Evolutionary conservation across 2,888 invertebrate genomes (phyloP).

Genomic region (Lissonota sp.): DNA sequence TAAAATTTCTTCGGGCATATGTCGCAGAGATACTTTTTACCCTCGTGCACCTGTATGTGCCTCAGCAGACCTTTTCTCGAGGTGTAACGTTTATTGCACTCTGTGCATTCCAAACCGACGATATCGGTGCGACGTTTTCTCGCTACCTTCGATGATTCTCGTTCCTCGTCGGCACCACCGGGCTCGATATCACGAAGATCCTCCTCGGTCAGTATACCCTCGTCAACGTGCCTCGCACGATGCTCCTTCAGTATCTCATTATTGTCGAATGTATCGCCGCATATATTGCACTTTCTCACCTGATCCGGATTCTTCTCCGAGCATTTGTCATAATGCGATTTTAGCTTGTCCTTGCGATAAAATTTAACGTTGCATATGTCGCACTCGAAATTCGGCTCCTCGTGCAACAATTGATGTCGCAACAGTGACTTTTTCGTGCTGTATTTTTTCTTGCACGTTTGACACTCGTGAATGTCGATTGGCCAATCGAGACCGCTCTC

Average conservation of each 20-base stretch:
- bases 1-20: slow-evolving; percentile 83
- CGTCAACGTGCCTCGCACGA: slow-evolving; percentile 80
- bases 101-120: slow-evolving; percentile 81
- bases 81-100: slow-evolving; percentile 82
- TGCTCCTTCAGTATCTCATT: slow-evolving; percentile 80
- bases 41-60: slow-evolving; percentile 81
- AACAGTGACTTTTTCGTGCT: slow-evolving; percentile 82
- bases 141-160: slow-evolving; percentile 75
- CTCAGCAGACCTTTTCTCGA: slow-evolving; percentile 81
- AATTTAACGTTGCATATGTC: slow-evolving; percentile 82
- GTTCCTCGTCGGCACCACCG: slow-evolving; percentile 74
- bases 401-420: slow-evolving; percentile 81
- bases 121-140: slow-evolving; percentile 81
- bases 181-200: slow-evolving; percentile 81
- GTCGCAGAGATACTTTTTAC: slow-evolving; percentile 82
- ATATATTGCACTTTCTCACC: slow-evolving; percentile 82
- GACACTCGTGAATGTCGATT: slow-evolving; percentile 81
- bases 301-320: slow-evolving; percentile 82
- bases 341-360: slow-evolving; percentile 81
- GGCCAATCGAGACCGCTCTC: slow-evolving; percentile 81
- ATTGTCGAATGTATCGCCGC: slow-evolving; percentile 81
- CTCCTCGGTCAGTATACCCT: slow-evolving; percentile 81
- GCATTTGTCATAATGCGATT: slow-evolving; percentile 82
- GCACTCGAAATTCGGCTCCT: slow-evolving; percentile 82
- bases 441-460: slow-evolving; percentile 81